Conservation (phyloP, 2,888 invertebrate genomes). For the Theristus sp. region DNA sequence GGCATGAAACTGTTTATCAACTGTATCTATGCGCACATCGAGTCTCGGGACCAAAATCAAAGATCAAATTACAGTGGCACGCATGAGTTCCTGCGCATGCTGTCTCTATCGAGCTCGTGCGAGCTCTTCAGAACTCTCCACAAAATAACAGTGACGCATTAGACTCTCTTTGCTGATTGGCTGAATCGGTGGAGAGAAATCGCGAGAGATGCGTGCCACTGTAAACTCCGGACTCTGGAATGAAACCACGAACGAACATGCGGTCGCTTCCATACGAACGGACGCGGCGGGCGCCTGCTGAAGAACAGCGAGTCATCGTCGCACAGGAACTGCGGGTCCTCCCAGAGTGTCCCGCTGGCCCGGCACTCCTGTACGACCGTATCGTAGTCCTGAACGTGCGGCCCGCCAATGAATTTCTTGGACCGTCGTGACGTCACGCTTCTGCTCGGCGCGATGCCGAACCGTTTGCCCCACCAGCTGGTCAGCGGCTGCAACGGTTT, state of each 20-base stretch:
- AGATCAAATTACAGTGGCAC: no score
- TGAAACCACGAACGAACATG: neutral
- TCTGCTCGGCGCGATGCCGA: neutral
- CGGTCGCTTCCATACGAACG: constrained; percentile 1
- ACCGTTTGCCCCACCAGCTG: constrained; percentile 2
- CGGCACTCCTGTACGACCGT: neutral
- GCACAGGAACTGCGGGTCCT: neutral
- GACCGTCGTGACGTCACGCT: neutral
- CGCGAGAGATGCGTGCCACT: no score
- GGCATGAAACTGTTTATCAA: no score
- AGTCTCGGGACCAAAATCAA: no score
- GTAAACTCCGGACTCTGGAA: neutral
- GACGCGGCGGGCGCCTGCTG: neutral
- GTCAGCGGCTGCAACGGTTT: neutral
- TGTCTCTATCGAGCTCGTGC: no score
- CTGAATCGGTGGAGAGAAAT: no score
- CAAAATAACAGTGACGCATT: no score
- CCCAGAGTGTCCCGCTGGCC: neutral
- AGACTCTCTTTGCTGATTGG: no score
- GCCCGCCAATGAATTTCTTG: neutral
- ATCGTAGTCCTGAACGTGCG: neutral
- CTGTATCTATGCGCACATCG: no score
- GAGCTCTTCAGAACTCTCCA: no score
- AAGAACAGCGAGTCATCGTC: neutral
- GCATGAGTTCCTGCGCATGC: no score